A percentile compares a stretch with the other conserved stretches of the same genome.
Evolutionary conservation across 2,797 vertebrate genomes (phyloP).

Genomic region (Brotula barbata): DNA sequence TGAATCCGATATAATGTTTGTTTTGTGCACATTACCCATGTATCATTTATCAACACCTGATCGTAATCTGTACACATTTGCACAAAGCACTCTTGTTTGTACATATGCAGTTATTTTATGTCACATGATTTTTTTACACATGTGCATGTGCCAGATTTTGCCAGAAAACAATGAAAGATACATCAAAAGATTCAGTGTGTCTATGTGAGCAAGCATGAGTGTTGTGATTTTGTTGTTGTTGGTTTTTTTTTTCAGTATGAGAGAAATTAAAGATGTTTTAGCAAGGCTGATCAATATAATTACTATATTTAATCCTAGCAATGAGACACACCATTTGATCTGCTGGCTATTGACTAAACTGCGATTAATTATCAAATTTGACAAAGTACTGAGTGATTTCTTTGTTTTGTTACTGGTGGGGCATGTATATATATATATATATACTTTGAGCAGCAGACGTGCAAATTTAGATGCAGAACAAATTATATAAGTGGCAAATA

Average conservation of each 20-base stretch:
- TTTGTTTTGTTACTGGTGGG: background rate
- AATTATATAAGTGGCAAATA: background rate
- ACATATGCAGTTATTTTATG: conserved; percentile 77
- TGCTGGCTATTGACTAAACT: background rate
- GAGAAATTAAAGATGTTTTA: conserved; percentile 54
- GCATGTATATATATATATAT: background rate
- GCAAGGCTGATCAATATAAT: background rate
- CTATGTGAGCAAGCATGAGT: conserved; percentile 60
- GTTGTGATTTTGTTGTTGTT: conserved; percentile 47
- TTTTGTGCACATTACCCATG: conserved; percentile 81
- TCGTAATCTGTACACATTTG: conserved; percentile 84
- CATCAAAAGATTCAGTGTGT: conserved; percentile 65
- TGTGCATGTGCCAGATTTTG: conserved; percentile 80
- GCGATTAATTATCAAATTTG: background rate
- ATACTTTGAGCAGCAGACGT: background rate
- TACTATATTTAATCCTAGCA: background rate
- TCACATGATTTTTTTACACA: conserved; percentile 73
- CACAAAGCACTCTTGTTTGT: conserved; percentile 83
- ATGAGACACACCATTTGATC: background rate
- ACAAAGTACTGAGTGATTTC: background rate
- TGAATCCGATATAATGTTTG: conserved; percentile 69
- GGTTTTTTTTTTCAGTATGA: conserved; percentile 51
- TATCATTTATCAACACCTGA: conserved; percentile 78
- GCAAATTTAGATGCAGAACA: background rate
- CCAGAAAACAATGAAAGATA: conserved; percentile 71